Evolutionary conservation across 2,113 vertebrate genomes (phyloP).

Genomic region (Macaca mulatta): DNA sequence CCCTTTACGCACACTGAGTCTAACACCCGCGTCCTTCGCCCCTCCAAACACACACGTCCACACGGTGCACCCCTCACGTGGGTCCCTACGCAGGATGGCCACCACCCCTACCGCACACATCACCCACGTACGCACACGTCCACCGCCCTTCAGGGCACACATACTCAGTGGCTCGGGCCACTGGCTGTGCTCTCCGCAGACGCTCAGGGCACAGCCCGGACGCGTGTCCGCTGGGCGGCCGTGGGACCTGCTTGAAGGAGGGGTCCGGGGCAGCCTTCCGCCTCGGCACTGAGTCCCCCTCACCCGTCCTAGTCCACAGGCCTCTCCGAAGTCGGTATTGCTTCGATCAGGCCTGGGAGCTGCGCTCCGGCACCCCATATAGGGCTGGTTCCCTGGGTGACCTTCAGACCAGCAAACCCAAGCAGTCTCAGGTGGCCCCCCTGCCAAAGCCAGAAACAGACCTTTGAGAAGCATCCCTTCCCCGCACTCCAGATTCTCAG

Average conservation of each 20-base stretch:
- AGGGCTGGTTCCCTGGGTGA: not conserved
- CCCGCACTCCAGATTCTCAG: not conserved
- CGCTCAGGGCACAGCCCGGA: not conserved
- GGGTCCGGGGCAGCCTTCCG: not conserved
- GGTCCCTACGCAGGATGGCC: not conserved
- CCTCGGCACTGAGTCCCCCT: not conserved
- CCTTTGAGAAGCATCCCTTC: not conserved
- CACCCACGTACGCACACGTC: not conserved
- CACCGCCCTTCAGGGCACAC: accelerated
- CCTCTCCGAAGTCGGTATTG: not conserved
- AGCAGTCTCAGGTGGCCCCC: not conserved
- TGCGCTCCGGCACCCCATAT: not conserved
- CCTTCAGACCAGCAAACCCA: not conserved
- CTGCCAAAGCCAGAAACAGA: not conserved
- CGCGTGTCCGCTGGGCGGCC: accelerated
- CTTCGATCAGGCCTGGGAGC: not conserved
- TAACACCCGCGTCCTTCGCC: not conserved
- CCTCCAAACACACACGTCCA: not conserved
- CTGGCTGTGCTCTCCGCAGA: not conserved
- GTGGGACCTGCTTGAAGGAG: too few species aligned
- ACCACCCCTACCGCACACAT: not conserved
- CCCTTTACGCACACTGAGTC: not conserved
- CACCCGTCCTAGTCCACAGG: not conserved
- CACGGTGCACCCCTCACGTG: not conserved
- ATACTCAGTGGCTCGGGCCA: accelerated